These are phyloP conservation scores for Bubo blakistoni DNA, from an alignment of 2,113 vertebrate species.

Conservation along the genomic window DNA sequence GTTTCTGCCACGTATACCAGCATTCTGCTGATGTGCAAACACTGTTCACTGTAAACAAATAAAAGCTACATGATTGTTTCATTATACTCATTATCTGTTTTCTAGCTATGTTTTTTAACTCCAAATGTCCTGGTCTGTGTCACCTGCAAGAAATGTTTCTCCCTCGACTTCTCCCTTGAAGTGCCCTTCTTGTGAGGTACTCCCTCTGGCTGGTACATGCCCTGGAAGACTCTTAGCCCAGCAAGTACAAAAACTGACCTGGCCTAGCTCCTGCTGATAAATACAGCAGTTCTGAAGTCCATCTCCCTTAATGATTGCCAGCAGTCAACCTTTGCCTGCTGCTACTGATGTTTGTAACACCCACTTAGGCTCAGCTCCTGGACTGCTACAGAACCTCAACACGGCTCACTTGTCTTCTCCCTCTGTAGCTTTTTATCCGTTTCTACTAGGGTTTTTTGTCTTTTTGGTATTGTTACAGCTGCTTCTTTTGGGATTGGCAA, in stretches of 20 bases:
- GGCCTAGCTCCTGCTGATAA: neutral
- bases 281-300: neutral
- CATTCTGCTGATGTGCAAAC: neutral
- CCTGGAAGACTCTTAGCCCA: neutral
- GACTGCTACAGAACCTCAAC: neutral
- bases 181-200: accelerated
- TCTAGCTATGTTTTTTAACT: neutral
- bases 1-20: neutral
- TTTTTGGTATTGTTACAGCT: neutral
- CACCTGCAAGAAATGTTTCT: neutral
- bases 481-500: neutral
- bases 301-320: neutral
- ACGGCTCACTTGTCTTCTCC: neutral
- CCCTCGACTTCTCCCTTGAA: neutral
- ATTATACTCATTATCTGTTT: neutral
- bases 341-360: neutral
- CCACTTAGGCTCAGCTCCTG: neutral
- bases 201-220: neutral
- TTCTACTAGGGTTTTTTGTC: neutral
- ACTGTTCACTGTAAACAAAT: neutral
- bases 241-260: neutral
- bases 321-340: neutral
- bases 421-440: neutral
- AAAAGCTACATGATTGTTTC: neutral
- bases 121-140: too few relatives aligned